phyloP scores from a whole-genome alignment of 2,888 invertebrate genomes.

The Amphimallon solstitiale region DNA sequence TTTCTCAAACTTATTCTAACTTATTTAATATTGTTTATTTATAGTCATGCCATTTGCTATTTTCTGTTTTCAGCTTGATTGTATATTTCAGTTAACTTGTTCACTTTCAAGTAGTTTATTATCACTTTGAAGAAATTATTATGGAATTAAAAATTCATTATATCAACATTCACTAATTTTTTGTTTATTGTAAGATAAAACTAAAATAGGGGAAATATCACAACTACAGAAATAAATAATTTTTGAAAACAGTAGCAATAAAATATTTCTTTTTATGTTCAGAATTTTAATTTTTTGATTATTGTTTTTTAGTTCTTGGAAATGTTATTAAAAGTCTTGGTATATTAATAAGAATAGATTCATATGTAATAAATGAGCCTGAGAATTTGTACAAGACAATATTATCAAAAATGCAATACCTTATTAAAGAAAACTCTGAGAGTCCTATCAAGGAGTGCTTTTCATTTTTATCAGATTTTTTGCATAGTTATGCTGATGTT shows the following conservation, averaged over 20 bases:
- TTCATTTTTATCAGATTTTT: constrained; percentile 51
- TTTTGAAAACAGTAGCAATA: no score
- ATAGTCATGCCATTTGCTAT: not conserved
- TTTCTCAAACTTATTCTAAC: not conserved
- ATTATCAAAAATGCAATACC: constrained; percentile 48
- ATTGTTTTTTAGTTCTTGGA: constrained; percentile 52
- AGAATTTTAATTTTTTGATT: not conserved
- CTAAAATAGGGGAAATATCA: no score
- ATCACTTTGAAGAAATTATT: no score
- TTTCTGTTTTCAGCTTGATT: no score
- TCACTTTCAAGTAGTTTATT: no score
- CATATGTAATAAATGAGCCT: constrained; percentile 48
- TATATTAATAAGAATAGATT: constrained; percentile 52
- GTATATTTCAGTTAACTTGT: no score
- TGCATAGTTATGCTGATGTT: constrained; percentile 49
- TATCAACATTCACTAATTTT: no score
- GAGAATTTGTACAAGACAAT: constrained; percentile 46
- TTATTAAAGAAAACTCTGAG: constrained; percentile 44
- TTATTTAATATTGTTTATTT: not conserved
- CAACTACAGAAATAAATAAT: no score
- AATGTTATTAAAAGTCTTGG: constrained; percentile 53
- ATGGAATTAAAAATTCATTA: no score
- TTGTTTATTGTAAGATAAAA: no score
- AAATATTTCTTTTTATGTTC: no score
- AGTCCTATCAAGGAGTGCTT: constrained; percentile 51